phyloP scores from a whole-genome alignment of 1,140 invertebrate genomes.

The Physella acuta region DNA sequence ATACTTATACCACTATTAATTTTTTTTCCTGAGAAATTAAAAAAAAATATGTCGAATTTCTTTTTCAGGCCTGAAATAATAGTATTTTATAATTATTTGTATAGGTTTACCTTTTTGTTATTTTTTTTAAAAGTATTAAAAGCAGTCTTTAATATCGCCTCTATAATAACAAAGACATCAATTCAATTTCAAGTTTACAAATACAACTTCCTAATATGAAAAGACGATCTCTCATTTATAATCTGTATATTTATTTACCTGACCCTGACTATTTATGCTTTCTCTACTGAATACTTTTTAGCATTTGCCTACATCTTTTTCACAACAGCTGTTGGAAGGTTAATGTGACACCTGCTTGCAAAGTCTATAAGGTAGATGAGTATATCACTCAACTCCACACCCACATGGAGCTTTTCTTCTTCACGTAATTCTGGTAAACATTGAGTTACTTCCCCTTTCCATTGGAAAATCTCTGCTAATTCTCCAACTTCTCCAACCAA shows the following conservation, averaged over 20 bases:
- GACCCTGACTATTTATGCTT: constrained; percentile 55
- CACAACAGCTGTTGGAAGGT: constrained; percentile 57
- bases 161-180: not conserved
- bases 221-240: no score
- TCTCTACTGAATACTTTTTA: constrained; percentile 58
- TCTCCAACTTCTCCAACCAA: constrained; percentile 64
- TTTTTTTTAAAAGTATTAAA: no score
- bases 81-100: no score
- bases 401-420: constrained; percentile 57
- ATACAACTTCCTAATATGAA: no score
- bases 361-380: constrained; percentile 60
- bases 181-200: not conserved
- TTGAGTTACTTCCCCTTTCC: constrained; percentile 11
- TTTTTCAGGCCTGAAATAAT: no score
- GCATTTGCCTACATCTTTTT: constrained; percentile 59
- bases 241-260: constrained; percentile 58
- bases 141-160: not conserved
- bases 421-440: constrained; percentile 43
- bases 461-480: constrained; percentile 56
- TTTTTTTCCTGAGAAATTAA: no score
- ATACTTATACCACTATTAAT: no score
- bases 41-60: no score
- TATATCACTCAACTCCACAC: constrained; percentile 62
- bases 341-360: constrained; percentile 60
- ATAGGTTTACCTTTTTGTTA: no score